A percentile compares a stretch with the other conserved stretches of the same genome.
phyloP scores from a whole-genome alignment of 2,797 vertebrate genomes.

The Geotrypetes seraphini region DNA sequence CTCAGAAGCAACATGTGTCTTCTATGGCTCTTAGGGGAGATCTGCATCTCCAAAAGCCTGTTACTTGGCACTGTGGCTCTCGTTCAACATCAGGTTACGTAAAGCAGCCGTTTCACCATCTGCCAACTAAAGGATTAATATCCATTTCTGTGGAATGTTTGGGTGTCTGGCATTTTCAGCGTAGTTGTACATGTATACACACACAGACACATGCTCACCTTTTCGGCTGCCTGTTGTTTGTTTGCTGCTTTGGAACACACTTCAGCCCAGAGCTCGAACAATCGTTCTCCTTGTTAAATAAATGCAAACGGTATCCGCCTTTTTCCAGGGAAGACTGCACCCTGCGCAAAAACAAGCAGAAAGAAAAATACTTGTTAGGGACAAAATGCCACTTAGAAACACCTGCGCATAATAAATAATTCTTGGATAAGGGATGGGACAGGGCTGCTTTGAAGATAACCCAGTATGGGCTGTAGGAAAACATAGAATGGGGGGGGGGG shows the following conservation, averaged over 20 bases:
- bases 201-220: slow-evolving; percentile 50
- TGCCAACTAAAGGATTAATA: no score
- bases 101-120: no score
- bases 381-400: not conserved
- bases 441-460: no score
- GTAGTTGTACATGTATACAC: no score
- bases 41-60: no score
- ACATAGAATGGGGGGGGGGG: no score
- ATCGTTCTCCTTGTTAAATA: slow-evolving; percentile 23
- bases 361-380: not conserved
- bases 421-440: slow-evolving; percentile 6
- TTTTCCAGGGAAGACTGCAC: slow-evolving; percentile 42
- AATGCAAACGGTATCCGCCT: not conserved
- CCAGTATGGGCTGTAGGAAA: no score
- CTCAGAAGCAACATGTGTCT: no score
- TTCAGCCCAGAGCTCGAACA: slow-evolving; percentile 35
- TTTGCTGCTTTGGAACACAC: slow-evolving; percentile 42
- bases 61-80: no score
- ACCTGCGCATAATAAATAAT: slow-evolving; percentile 1
- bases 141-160: no score
- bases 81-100: no score
- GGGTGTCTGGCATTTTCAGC: not conserved
- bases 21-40: no score
- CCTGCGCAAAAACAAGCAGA: slow-evolving; percentile 30
- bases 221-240: slow-evolving; percentile 46